Conservation (phyloP, 2,888 invertebrate species). For the Thereva unica region DNA sequence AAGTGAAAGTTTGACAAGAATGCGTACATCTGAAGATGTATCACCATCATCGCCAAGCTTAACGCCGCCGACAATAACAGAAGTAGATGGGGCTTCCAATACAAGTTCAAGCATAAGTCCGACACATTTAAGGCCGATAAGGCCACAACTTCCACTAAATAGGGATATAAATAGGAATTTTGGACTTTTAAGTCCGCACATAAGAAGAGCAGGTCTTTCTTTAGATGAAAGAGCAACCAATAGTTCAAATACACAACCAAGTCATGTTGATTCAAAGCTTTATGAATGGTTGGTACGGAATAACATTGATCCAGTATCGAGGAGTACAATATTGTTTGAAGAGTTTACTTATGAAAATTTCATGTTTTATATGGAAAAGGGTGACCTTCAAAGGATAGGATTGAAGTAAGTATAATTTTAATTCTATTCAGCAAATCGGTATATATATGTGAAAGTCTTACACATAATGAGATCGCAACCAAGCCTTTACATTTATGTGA, state of each 20-base stretch:
- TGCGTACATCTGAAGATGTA: conserved; percentile 32
- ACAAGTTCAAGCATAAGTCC: conserved; percentile 10
- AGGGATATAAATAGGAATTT: conserved; percentile 10
- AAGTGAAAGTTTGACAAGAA: conserved; percentile 37
- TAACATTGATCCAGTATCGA: conserved; percentile 69
- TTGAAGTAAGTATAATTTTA: conserved; percentile 66
- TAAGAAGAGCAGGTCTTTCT: conserved; percentile 40
- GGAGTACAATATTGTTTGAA: conserved; percentile 70
- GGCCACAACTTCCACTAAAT: conserved; percentile 28
- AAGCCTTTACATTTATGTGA: conserved; percentile 9
- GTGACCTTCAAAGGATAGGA: conserved; percentile 78
- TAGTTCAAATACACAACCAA: conserved; percentile 6
- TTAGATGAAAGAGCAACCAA: conserved; percentile 42
- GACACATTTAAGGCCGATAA: conserved; percentile 51
- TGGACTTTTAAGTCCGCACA: conserved; percentile 9
- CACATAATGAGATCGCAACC: background rate
- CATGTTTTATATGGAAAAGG: conserved; percentile 75
- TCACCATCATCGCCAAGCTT: conserved; percentile 36
- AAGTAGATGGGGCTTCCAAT: conserved; percentile 37
- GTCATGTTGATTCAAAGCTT: conserved; percentile 62
- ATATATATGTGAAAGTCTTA: conserved; percentile 4
- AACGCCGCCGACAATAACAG: conserved; percentile 25
- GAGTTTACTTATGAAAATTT: conserved; percentile 81
- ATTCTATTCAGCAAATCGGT: conserved; percentile 27
- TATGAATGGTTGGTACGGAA: conserved; percentile 74